phyloP scores from a whole-genome alignment of 2,797 vertebrate genomes.

The Cetoscarus ocellatus region DNA sequence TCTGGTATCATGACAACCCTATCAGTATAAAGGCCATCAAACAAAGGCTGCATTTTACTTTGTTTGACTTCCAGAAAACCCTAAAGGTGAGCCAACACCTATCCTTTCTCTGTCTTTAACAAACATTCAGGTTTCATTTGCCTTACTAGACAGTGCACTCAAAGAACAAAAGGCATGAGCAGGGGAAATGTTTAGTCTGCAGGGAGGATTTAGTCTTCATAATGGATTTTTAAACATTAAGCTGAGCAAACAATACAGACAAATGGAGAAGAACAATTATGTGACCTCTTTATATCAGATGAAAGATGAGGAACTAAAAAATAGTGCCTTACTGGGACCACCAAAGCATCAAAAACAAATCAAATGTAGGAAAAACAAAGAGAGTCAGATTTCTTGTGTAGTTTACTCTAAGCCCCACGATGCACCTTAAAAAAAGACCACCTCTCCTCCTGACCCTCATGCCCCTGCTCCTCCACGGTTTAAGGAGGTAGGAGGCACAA shows the following conservation, averaged over 20 bases:
- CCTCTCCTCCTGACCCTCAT: conserved; percentile 29
- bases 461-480: conserved; percentile 46
- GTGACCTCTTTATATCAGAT: neutral
- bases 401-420: conserved; percentile 12
- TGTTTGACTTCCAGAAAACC: conserved; percentile 44
- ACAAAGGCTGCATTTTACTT: conserved; percentile 30
- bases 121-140: conserved; percentile 7
- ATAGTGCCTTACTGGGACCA: neutral
- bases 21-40: conserved; percentile 3
- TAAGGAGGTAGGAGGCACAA: conserved; percentile 59
- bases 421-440: conserved; percentile 17
- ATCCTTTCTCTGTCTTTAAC: conserved; percentile 28
- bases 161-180: conserved; percentile 15
- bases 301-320: neutral
- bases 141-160: conserved; percentile 10
- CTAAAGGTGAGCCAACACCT: conserved; percentile 41
- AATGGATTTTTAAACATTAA: neutral
- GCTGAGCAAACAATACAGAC: conserved; percentile 16
- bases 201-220: conserved; percentile 16
- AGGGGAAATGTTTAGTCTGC: neutral
- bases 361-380: neutral
- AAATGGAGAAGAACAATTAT: conserved; percentile 1
- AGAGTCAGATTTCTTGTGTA: conserved; percentile 12
- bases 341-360: neutral
- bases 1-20: no score